A percentile compares a stretch with the other conserved stretches of the same genome.
These are phyloP conservation scores for Apis florea DNA, from an alignment of 1,140 invertebrate species.

Conservation along the genomic window DNA sequence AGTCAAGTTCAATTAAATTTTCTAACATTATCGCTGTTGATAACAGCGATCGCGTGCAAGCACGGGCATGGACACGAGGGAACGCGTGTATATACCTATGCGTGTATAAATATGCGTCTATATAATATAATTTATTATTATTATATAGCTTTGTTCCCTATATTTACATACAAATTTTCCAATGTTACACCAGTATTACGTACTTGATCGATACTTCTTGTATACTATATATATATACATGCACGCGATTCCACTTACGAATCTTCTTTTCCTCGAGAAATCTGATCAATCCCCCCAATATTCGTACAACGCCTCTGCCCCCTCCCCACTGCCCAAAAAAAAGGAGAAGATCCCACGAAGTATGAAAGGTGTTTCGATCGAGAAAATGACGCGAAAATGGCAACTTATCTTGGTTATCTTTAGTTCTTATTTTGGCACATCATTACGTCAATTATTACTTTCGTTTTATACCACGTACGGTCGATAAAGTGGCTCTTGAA, in stretches of 20 bases:
- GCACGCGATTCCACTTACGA: not conserved
- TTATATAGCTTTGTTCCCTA: constrained; percentile 18
- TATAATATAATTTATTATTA: too few species aligned
- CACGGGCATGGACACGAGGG: not conserved
- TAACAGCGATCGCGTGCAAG: not conserved
- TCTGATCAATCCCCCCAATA: not conserved
- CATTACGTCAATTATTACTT: constrained; percentile 6
- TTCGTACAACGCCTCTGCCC: not conserved
- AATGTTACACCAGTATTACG: constrained; percentile 10
- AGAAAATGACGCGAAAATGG: not conserved
- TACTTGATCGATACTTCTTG: not conserved
- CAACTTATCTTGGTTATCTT: not conserved
- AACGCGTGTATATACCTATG: not conserved
- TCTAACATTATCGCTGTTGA: not conserved
- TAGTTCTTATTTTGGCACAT: constrained; percentile 9
- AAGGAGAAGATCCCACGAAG: not conserved
- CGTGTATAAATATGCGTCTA: not conserved
- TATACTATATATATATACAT: not conserved
- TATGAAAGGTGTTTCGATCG: not conserved
- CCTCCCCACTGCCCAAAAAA: too few species aligned
- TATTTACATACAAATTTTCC: constrained; percentile 27
- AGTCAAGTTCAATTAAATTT: not conserved
- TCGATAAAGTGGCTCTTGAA: constrained; percentile 77
- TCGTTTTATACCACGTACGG: constrained; percentile 76
- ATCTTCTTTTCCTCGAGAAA: not conserved